Evolutionary conservation across 2,797 vertebrate species (phyloP), one percentile per base, ranked within the genome.

Genomic region (Myotis findleyi): DNA sequence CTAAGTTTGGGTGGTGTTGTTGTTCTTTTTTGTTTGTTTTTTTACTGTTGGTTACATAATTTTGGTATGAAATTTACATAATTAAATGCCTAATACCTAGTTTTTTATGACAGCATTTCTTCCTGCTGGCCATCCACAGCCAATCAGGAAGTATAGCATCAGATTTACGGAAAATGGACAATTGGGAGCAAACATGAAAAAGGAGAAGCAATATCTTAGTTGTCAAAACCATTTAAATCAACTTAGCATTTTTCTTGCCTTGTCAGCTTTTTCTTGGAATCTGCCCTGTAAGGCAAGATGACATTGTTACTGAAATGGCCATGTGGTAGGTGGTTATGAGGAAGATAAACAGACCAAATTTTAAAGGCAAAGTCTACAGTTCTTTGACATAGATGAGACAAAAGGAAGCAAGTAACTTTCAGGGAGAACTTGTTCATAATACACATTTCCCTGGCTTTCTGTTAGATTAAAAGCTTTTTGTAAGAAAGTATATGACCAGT

Each of bases 171-270:
- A 82, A 92, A 93, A 88, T 71, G 36, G 59, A 14, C 33, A 64
- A 44, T 14, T 0, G 33, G 33, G 76, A 71, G 38, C 7, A 77
- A 92, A 68, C 23, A 36, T 6, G 25, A 44, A 33, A 90, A 85
- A 89, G 4, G 21, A 86, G 59, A 96, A 59, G 38, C 21, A 71
- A 44, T 79, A 44, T 75, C 53, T 93, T 81, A 59, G 41, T 41
- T 47, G 20, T 85, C 87, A 94, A 84, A 89, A 66, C 30, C 49
- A 85, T 49, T 95, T 87, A 92, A 93, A 76, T 93, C 85, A 92
- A 75, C 11, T 72, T 81, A 68, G 11, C n/a, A 59, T 93, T 93
- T 94, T 87, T 80, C 33, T 84, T 87, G 20, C 88, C n/a, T 27
- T 21, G 14, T 23, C 77, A 25, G 85, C 38, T 87, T 71, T 94